These are phyloP conservation scores for Myotis lucifugus DNA, from an alignment of 2,113 vertebrate species.

Conservation along the genomic window DNA sequence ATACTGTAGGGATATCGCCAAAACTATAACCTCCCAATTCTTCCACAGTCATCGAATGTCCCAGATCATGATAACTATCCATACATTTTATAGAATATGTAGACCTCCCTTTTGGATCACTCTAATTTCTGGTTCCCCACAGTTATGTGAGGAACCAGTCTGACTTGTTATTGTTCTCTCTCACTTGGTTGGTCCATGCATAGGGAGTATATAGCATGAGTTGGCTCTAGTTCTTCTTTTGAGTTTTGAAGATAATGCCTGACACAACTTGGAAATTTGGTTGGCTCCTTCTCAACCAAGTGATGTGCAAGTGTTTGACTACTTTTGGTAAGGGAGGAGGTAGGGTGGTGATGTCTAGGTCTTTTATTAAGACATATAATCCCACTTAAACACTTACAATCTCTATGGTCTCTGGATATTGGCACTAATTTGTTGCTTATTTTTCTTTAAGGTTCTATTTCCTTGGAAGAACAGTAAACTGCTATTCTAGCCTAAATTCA, in stretches of 20 bases:
- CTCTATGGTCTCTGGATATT: neutral
- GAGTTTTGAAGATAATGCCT: too few relatives aligned
- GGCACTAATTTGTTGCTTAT: neutral
- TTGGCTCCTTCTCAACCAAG: neutral
- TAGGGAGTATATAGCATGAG: rapidly evolving
- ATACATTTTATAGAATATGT: neutral
- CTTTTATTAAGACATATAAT: rapidly evolving
- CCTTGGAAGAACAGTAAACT: neutral
- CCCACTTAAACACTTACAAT: neutral
- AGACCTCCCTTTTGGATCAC: neutral
- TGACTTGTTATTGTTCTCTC: too few relatives aligned
- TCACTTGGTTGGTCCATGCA: rapidly evolving
- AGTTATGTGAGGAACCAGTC: neutral
- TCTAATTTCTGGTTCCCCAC: neutral
- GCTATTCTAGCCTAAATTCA: neutral
- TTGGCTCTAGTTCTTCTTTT: rapidly evolving
- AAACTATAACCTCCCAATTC: neutral
- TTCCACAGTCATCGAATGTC: rapidly evolving
- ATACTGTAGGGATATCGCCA: neutral
- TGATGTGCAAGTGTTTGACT: neutral
- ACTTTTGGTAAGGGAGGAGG: neutral
- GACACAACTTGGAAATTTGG: neutral
- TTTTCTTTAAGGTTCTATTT: neutral
- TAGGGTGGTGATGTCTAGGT: neutral
- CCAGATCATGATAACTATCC: neutral